Evolutionary conservation across 1,140 invertebrate genomes (phyloP).

Genomic region (Hycleus phaleratus): DNA sequence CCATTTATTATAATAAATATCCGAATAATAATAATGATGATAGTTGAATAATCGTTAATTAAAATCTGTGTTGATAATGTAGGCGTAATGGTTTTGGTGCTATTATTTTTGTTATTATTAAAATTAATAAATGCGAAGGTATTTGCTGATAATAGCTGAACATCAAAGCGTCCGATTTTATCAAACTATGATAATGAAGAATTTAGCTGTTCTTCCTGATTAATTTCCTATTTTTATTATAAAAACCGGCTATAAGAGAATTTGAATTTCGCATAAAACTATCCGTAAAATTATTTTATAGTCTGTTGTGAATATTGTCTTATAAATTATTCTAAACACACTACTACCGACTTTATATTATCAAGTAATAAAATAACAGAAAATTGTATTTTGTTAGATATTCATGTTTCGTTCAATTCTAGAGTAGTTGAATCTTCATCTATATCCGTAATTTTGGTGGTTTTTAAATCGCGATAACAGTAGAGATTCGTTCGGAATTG

Average conservation of each 20-base stretch:
- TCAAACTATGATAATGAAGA: neutral
- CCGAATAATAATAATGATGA: too few species aligned
- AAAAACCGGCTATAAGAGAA: neutral
- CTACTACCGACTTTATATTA: neutral
- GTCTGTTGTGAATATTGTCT: slow-evolving; percentile 1
- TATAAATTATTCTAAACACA: neutral
- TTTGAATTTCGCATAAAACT: neutral
- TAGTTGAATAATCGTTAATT: too few species aligned
- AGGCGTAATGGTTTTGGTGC: too few species aligned
- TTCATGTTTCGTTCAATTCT: too few species aligned
- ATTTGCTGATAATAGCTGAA: neutral
- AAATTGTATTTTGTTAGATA: neutral
- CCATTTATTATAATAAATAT: too few species aligned
- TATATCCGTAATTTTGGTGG: too few species aligned
- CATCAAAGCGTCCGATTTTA: neutral
- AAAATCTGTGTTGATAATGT: too few species aligned
- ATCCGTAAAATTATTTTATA: neutral
- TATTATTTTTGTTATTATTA: too few species aligned
- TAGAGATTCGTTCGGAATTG: too few species aligned
- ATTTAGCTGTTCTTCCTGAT: neutral
- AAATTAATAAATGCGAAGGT: neutral
- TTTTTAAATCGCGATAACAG: too few species aligned
- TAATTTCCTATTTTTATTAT: neutral
- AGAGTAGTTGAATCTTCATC: too few species aligned
- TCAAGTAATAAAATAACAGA: neutral